Base-by-base conservation (phyloP, 2,113 vertebrate genomes). In the Micronisus gabar region DNA sequence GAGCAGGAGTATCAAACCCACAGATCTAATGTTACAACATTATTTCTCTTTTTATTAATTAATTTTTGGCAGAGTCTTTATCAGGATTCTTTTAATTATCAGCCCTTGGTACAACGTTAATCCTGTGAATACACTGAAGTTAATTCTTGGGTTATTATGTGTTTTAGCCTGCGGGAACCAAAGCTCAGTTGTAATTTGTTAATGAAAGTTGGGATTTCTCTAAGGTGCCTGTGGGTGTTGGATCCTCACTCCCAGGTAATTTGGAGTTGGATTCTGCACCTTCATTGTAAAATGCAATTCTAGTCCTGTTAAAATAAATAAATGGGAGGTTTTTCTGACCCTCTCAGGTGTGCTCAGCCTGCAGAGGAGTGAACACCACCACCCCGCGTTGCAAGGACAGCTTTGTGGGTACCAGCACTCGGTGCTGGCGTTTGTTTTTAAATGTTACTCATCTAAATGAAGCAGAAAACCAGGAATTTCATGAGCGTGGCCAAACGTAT, bases 31-130 rank as follows among this genome's bases (percentile, higher is more conserved):
- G 76, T 58, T 66, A 6, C 15, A 1, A 2, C 3, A 18, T 48
- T 67, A n/a, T 62, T 92, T 45, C 81, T 83, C 63, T 55, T n/a
- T 81, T 81, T 81, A 87, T 84, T 81, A 92, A 95, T 94, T 81
- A 58, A 62, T 76, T 80, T 93, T 87, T 81, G 91, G 76, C 67
- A 56, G 72, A 48, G 88, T 71, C 86, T 94, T 84, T 90, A 93
- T 90, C 88, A 36, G 86, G 63, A 17, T 87, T 67, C 81, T 95
- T 93, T 94, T 87, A 89, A 93, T 95, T 90, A 92, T 40, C 94
- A 68, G 15, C 85, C 73, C 63, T 80, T 12, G 63, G 48, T 84
- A 85, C 63, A 10, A 3, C 20, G 43, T 92, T 89, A 75, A 86
- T 76, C 63, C 76, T 86, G 50, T 58, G 79, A 88, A 85, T 36